Percentiles rank a stretch among this genome's conserved stretches.
These are phyloP conservation scores for Psittacula derbiana DNA, from an alignment of 2,797 vertebrate species.

Conservation along the genomic window DNA sequence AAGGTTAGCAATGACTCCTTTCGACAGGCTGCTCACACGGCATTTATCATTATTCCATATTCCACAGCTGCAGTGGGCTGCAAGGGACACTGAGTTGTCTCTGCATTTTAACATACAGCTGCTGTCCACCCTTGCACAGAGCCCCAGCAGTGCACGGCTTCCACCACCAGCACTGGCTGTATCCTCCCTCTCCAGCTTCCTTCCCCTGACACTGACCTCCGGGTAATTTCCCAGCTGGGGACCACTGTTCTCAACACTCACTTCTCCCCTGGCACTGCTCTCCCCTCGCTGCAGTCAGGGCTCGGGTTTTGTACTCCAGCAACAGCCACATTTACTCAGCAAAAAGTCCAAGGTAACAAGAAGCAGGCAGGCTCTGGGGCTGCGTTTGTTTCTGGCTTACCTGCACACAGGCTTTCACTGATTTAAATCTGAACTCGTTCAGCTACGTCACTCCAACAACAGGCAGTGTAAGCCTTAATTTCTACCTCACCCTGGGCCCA, in stretches of 20 bases:
- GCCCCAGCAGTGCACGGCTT: fast-evolving
- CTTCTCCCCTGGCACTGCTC: not conserved
- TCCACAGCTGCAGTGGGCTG: fast-evolving
- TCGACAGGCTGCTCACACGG: not conserved
- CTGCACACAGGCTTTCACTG: not conserved
- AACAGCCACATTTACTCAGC: not conserved
- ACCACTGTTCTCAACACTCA: fast-evolving
- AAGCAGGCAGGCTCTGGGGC: not conserved
- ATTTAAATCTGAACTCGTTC: not conserved
- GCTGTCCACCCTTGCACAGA: fast-evolving
- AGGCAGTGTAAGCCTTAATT: not conserved
- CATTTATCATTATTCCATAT: not conserved
- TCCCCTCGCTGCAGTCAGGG: not conserved
- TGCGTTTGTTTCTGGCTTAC: not conserved
- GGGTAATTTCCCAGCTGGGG: not conserved
- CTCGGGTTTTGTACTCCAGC: fast-evolving
- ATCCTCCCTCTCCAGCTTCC: not conserved
- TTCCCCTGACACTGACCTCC: not conserved
- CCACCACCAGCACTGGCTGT: not conserved
- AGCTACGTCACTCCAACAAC: not conserved
- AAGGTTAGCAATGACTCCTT: not conserved
- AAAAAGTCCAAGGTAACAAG: not conserved
- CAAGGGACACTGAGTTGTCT: not conserved
- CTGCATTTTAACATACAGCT: not conserved
- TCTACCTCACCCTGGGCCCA: not conserved